Evolutionary conservation across 2,113 vertebrate genomes (phyloP), one percentile per base, ranked within the genome.

Genomic region (Sebastes fasciatus): DNA sequence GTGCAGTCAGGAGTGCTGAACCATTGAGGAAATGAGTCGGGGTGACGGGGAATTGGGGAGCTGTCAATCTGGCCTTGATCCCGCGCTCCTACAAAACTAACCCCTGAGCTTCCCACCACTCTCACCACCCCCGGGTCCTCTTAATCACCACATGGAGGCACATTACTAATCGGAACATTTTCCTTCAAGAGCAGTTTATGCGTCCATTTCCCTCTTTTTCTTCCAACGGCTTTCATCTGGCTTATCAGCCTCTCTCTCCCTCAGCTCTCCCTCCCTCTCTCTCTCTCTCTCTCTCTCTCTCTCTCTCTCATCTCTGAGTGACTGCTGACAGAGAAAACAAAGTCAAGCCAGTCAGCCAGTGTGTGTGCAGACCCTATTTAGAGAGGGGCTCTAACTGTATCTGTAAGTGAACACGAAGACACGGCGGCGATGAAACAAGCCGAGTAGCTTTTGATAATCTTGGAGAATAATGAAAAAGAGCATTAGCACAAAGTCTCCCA

Each of bases 381-480:
- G 21, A 70, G 23, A 61, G 43, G 34, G 40, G 5, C 69, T 62
- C 48, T 21, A 14, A 75, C 65, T 71, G 73, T 78, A 14, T 82
- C 54, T 68, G 54, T 78, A 71, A 77, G 74, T 55, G 77, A 85
- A 61, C 60, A 61, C 3, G 19, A 34, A 74, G 77, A 74, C 74
- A 55, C 51, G 0, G 14, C 23, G 6, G 58, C 40, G 57, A 71
- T 61, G 57, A 83, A 89, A 84, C 62, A 52, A 77, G 64, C 23
- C 0, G 60, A 66, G 61, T 4, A 51, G 78, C 77, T 80, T 86
- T 81, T 75, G 66, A 88, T 89, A 58, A 88, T 87, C 77, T 82
- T 78, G 82, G 84, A 88, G 74, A 43, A 73, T 51, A 82, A 86
- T 81, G 72, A 77, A 93, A 85, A 86, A 74, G 40, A 74, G 46